Conservation (phyloP, 2,797 vertebrate genomes). For the Pristis pectinata region DNA sequence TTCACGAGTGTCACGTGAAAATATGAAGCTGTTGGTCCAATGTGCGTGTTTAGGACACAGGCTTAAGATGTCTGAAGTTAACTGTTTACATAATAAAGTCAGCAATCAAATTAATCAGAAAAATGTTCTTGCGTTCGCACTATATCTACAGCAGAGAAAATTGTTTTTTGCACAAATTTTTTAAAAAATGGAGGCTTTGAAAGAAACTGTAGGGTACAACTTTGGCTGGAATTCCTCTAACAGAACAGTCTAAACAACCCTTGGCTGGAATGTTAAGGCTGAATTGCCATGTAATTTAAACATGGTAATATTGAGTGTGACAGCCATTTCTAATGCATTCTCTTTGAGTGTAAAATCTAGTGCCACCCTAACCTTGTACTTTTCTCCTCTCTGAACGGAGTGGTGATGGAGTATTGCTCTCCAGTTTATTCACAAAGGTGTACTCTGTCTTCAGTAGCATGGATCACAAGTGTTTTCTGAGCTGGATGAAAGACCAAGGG, state of each 20-base stretch:
- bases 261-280: conserved; percentile 5
- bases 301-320: neutral
- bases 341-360: neutral
- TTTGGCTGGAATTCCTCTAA: neutral
- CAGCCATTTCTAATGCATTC: conserved; percentile 3
- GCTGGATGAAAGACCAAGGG: neutral
- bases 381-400: neutral
- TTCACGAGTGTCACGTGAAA: conserved; percentile 1
- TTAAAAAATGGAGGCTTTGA: neutral
- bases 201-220: neutral
- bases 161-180: neutral
- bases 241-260: neutral
- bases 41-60: neutral
- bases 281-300: neutral
- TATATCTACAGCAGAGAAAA: too few species aligned
- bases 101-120: neutral
- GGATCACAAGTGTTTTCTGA: neutral
- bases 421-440: neutral
- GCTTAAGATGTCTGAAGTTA: neutral
- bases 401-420: neutral
- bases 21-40: conserved; percentile 20
- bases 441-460: neutral
- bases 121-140: neutral
- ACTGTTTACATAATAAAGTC: conserved; percentile 23
- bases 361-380: neutral